Base-by-base conservation (phyloP, 2,888 invertebrate species). In the Pimpla rufipes region DNA sequence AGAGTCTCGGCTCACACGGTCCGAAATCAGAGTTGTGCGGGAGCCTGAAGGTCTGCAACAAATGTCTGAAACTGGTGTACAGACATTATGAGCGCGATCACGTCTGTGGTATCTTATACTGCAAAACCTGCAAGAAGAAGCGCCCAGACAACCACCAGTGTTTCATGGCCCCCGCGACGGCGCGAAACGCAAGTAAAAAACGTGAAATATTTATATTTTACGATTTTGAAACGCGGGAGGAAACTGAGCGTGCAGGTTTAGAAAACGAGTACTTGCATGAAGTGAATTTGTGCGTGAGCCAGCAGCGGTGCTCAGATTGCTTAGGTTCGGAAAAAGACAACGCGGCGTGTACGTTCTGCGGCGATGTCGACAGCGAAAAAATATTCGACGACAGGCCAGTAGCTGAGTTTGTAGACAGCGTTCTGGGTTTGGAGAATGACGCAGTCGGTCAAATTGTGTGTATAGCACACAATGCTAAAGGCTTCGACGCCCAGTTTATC, bases 401-500 rank as follows among this genome's bases (percentile, higher is more conserved):
- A 29, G 59, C 13, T 2, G 35, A 35, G 4, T 59, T 59, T 29
- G 35, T 59, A 35, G 35, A 29, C 1, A n/a, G 13, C n/a, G 35
- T 35, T 0, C n/a, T 59, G 13, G 5, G 29, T 5, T 35, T 35
- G 29, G n/a, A 59, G 3, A 59, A 29, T 2, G 10, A 11, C 0
- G 29, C 13, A 10, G 16, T 35, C 7, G 59, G 7, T 3, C 29
- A n/a, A 1, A 35, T 59, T 13, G 16, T 37, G n/a, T 83, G 85
- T 23, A 83, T 83, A 7, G 81, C 77, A 0, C 76, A 83, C 64
- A 83, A 85, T 29, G 78, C 79, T 0, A 74, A 76, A 11, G n/a
- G 64, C 0, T 83, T 75, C 52, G 83, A 75, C n/a, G 52, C n/a
- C 1, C 75, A 79, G 37, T 79, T 50, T 74, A 70, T 84, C 37